phyloP scores from a whole-genome alignment of 2,797 vertebrate species.

The Okamejei kenojei region DNA sequence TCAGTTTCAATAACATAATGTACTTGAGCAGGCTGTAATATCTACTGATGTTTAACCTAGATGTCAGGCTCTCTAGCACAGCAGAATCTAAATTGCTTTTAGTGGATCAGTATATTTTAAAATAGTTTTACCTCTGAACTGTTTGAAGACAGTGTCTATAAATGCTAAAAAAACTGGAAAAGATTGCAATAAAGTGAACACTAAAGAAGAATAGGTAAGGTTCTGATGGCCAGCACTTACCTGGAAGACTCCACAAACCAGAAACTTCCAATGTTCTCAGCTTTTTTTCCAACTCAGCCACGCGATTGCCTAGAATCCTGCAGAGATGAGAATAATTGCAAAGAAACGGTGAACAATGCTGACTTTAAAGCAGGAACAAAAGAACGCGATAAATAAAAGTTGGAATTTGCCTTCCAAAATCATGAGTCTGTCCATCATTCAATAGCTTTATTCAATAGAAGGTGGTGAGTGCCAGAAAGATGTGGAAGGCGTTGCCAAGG shows the following conservation, averaged over 20 bases:
- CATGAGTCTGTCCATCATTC: too few relatives aligned
- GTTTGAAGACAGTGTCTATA: not conserved
- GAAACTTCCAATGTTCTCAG: conserved; percentile 89
- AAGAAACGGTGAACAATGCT: not conserved
- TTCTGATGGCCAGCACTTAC: conserved; percentile 54
- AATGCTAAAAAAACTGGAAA: not conserved
- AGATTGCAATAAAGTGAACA: conserved; percentile 35
- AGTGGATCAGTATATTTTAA: not conserved
- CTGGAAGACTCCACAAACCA: conserved; percentile 95
- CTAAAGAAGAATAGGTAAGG: conserved; percentile 38
- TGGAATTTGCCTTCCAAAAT: too few relatives aligned
- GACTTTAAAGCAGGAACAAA: not conserved
- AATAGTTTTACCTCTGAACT: not conserved
- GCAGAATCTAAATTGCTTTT: not conserved
- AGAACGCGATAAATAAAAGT: too few relatives aligned
- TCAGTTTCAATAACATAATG: not conserved
- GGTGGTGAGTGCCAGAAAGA: too few relatives aligned
- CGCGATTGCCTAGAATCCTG: conserved; percentile 89
- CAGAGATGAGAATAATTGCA: conserved; percentile 14
- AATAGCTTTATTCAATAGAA: too few relatives aligned
- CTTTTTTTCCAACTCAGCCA: conserved; percentile 91
- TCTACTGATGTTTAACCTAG: not conserved
- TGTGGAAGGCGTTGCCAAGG: too few relatives aligned
- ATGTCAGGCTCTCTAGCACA: not conserved
- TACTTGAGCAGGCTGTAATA: not conserved